A percentile compares a stretch with the other conserved stretches of the same genome.
These are phyloP conservation scores for Hydrotaea cyrtoneurina DNA, from an alignment of 2,888 invertebrate species.

Conservation along the genomic window DNA sequence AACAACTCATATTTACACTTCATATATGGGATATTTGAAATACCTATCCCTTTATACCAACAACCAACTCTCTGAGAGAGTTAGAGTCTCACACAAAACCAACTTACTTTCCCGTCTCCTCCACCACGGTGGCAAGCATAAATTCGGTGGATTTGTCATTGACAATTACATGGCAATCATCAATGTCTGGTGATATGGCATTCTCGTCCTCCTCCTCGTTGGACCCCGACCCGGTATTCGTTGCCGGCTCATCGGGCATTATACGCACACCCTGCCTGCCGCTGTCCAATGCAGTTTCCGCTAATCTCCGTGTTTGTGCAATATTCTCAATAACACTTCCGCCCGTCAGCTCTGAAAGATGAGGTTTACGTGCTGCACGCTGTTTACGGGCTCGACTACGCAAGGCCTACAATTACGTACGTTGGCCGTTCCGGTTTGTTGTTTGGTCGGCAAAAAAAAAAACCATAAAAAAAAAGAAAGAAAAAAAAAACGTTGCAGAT, in stretches of 20 bases:
- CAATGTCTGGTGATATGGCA: conserved; percentile 84
- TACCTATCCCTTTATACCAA: neutral
- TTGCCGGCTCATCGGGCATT: conserved; percentile 88
- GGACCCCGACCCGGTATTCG: conserved; percentile 94
- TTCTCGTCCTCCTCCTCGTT: conserved; percentile 91
- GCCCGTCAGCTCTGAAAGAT: conserved; percentile 86
- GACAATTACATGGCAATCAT: conserved; percentile 91
- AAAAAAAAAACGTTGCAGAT: conserved; percentile 19
- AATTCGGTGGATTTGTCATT: conserved; percentile 95
- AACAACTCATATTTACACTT: conserved; percentile 14
- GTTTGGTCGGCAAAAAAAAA: neutral
- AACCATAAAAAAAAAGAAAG: conserved; percentile 23
- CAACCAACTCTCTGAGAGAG: no score
- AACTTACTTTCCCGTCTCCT: conserved; percentile 90
- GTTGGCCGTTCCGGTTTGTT: neutral
- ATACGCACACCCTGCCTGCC: conserved; percentile 82
- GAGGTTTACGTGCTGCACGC: conserved; percentile 89
- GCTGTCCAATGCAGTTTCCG: conserved; percentile 87
- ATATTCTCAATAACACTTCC: conserved; percentile 95
- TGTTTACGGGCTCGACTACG: conserved; percentile 92
- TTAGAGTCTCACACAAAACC: conserved; percentile 13
- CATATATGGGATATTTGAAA: neutral
- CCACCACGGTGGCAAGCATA: conserved; percentile 93
- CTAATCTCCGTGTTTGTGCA: conserved; percentile 89
- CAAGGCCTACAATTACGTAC: conserved; percentile 85